phyloP scores from a whole-genome alignment of 2,888 invertebrate species.

The Drosophila mulleri region DNA sequence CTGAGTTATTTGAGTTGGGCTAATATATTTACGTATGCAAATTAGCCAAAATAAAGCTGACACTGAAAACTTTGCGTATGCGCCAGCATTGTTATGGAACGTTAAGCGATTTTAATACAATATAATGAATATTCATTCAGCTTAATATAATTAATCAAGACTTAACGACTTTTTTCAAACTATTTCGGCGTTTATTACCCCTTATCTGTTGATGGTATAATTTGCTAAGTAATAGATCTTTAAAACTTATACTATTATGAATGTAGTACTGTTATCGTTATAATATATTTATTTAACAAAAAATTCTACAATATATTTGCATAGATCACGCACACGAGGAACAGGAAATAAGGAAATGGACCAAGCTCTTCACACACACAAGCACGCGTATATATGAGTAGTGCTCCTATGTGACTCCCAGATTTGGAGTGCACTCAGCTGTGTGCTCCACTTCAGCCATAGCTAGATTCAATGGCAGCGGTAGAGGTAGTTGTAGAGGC shows the following conservation, averaged over 20 bases:
- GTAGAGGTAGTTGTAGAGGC: background rate
- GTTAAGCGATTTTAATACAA: no score
- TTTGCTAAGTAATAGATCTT: background rate
- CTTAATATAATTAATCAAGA: background rate
- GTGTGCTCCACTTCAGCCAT: no score
- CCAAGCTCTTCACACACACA: background rate
- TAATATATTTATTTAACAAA: background rate
- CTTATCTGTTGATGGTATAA: background rate
- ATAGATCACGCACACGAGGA: conserved; percentile 3
- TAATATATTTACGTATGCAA: background rate
- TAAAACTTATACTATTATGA: background rate
- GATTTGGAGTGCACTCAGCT: conserved; percentile 58
- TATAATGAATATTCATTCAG: background rate
- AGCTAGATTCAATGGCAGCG: no score
- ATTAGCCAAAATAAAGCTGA: no score
- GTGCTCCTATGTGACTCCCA: conserved; percentile 28
- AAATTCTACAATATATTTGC: background rate
- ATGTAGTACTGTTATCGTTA: background rate
- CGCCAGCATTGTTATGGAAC: no score
- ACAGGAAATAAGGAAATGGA: conserved; percentile 16
- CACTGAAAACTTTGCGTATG: no score
- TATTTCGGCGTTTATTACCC: no score
- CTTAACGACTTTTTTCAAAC: no score
- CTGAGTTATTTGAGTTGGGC: background rate
- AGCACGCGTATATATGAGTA: background rate